phyloP scores from a whole-genome alignment of 2,797 vertebrate genomes.

The Paguma larvata region DNA sequence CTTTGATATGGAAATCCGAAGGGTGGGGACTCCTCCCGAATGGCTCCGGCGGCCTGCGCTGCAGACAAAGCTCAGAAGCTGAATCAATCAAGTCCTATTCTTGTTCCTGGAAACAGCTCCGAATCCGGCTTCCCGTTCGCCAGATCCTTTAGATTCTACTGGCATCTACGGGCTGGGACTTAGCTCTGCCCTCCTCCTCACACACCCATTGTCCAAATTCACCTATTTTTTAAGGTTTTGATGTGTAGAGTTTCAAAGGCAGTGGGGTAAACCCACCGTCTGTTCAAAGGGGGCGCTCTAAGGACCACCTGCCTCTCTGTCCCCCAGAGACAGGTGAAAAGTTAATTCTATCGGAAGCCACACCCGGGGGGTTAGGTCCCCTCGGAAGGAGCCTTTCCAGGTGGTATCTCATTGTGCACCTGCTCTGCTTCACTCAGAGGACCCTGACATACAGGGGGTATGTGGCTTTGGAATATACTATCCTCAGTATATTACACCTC shows the following conservation, averaged over 20 bases:
- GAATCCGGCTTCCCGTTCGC: not conserved
- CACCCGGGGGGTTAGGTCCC: not conserved
- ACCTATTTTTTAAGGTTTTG: not conserved
- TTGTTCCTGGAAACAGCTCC: not conserved
- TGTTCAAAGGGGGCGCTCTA: not conserved
- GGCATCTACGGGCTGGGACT: conserved; percentile 76
- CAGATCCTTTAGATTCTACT: conserved; percentile 68
- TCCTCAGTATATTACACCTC: not conserved
- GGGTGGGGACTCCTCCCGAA: not conserved
- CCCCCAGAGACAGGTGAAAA: not conserved
- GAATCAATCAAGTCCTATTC: conserved; percentile 35
- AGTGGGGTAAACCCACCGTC: not conserved
- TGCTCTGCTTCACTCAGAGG: not conserved
- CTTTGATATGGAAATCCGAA: conserved; percentile 78
- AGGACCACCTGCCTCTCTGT: not conserved
- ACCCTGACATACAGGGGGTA: not conserved
- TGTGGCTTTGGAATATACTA: not conserved
- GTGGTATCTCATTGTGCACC: not conserved
- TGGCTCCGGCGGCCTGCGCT: not conserved
- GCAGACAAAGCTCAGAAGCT: conserved; percentile 34
- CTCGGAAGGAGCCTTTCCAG: not conserved
- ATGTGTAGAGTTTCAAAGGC: not conserved
- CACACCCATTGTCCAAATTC: not conserved
- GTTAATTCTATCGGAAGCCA: not conserved
- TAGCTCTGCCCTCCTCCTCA: not conserved